A percentile compares a stretch with the other conserved stretches of the same genome.
These are phyloP conservation scores for Actenoides lindsayi DNA, from an alignment of 2,113 vertebrate species.

Conservation along the genomic window DNA sequence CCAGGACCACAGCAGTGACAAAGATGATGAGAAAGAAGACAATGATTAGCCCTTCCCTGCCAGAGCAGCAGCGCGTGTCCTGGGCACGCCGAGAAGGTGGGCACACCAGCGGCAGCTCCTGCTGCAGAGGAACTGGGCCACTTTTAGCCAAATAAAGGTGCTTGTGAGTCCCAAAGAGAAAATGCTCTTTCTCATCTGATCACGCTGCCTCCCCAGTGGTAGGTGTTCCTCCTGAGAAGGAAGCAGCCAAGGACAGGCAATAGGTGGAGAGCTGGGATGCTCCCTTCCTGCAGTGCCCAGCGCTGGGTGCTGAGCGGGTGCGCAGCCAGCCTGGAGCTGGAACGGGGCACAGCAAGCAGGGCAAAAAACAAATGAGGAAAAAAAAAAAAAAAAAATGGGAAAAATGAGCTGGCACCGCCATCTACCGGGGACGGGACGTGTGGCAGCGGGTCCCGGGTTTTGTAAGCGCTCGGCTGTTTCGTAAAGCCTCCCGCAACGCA, in stretches of 20 bases:
- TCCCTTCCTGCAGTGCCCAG: neutral
- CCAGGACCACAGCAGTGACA: neutral
- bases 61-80: accelerated
- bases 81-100: accelerated
- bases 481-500: neutral
- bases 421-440: constrained; percentile 16
- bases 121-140: neutral
- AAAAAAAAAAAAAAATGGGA: neutral
- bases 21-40: constrained; percentile 5
- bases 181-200: neutral
- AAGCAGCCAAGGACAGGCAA: neutral
- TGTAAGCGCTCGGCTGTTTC: neutral
- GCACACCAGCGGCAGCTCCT: accelerated
- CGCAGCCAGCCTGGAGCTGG: neutral
- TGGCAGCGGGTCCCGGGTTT: neutral
- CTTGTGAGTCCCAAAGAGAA: neutral
- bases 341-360: neutral
- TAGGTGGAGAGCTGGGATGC: neutral
- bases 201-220: accelerated
- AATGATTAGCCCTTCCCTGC: neutral
- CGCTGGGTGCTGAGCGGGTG: neutral
- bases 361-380: neutral
- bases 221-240: accelerated
- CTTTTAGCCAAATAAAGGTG: constrained; percentile 41
- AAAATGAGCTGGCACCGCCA: constrained; percentile 58